These are phyloP conservation scores for Schizaphis graminum DNA, from an alignment of 2,888 invertebrate genomes.

Conservation along the genomic window DNA sequence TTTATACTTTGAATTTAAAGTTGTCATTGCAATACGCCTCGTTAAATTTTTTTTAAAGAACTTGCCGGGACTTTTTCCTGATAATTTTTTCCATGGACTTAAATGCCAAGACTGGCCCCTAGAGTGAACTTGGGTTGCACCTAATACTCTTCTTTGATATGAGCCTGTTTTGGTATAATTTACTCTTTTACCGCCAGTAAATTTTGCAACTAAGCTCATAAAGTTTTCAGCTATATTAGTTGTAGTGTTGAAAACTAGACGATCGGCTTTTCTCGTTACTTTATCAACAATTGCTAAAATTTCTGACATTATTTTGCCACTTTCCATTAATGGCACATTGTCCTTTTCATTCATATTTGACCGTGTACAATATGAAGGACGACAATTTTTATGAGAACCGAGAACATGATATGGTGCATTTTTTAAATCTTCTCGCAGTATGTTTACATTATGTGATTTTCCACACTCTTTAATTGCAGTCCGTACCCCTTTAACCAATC, in stretches of 20 bases:
- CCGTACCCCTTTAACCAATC: neutral
- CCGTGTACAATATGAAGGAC: neutral
- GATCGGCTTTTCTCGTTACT: neutral
- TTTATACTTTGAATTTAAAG: neutral
- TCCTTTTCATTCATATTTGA: neutral
- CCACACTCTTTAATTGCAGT: constrained; percentile 19
- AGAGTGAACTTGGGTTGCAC: neutral
- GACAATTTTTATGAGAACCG: neutral
- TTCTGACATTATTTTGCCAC: neutral
- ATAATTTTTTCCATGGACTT: neutral
- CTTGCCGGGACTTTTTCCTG: neutral
- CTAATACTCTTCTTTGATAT: constrained; percentile 26
- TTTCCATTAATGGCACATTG: neutral
- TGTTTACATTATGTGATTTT: neutral
- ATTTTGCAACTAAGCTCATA: constrained; percentile 26
- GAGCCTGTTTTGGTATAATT: constrained; percentile 5
- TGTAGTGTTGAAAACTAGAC: constrained; percentile 9
- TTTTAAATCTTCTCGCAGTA: constrained; percentile 14
- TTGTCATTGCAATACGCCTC: neutral
- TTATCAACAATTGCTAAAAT: constrained; percentile 16
- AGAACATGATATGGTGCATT: constrained; percentile 1
- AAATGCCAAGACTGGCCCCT: neutral
- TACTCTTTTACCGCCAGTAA: constrained; percentile 15
- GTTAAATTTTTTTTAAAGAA: neutral
- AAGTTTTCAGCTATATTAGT: constrained; percentile 7